phyloP scores from a whole-genome alignment of 2,888 invertebrate species.

The Notodonta dromedarius region DNA sequence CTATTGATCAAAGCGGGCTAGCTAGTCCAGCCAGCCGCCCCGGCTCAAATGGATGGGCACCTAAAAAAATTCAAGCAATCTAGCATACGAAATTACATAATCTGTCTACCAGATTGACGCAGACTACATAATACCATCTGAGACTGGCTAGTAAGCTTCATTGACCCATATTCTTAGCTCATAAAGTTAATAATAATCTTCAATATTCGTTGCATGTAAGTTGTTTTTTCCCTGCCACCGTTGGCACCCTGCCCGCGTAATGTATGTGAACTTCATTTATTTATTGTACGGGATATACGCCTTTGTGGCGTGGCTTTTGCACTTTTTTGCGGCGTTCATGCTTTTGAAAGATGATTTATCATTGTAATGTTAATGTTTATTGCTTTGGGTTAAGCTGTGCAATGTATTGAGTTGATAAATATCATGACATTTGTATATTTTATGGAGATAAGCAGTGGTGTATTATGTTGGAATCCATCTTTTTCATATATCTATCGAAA shows the following conservation, averaged over 20 bases:
- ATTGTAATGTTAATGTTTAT: slow-evolving; percentile 5
- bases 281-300: slow-evolving; percentile 20
- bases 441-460: too few species aligned
- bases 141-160: background rate
- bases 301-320: slow-evolving; percentile 14
- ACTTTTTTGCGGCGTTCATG: slow-evolving; percentile 15
- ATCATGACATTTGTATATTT: background rate
- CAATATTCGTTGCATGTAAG: slow-evolving; percentile 15
- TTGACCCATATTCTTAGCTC: background rate
- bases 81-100: background rate
- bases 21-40: too few species aligned
- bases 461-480: too few species aligned
- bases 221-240: slow-evolving; percentile 25
- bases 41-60: too few species aligned
- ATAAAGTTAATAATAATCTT: slow-evolving; percentile 13
- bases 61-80: background rate
- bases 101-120: background rate
- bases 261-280: slow-evolving; percentile 25
- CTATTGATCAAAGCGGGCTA: too few species aligned
- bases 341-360: slow-evolving; percentile 19
- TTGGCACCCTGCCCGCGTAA: slow-evolving; percentile 21
- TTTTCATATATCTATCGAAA: too few species aligned
- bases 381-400: background rate
- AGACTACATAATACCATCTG: background rate
- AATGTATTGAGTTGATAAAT: background rate